Evolutionary conservation across 2,113 vertebrate species (phyloP).

Genomic region (Scalopus aquaticus): DNA sequence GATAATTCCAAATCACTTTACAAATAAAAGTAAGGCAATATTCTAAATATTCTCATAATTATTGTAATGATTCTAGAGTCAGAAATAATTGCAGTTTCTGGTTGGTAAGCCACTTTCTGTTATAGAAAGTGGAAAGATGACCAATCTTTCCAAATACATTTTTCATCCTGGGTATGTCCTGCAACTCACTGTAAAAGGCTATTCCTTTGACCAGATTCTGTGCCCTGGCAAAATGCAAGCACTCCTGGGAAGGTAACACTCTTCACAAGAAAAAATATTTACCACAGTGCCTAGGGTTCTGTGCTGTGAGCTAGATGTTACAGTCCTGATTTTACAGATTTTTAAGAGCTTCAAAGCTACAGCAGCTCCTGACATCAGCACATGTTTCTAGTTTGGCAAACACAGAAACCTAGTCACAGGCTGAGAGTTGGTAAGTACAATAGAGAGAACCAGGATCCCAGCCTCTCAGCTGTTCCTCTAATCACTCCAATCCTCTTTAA

Average conservation of each 20-base stretch:
- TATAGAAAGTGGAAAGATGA: not conserved
- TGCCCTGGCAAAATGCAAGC: not conserved
- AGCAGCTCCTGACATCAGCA: not conserved
- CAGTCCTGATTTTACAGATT: not conserved
- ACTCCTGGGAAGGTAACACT: not conserved
- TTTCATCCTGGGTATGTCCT: not conserved
- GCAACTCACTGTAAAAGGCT: not conserved
- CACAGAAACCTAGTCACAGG: not conserved
- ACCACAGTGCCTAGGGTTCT: accelerated
- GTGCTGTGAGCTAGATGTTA: not conserved
- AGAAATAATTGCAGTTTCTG: not conserved
- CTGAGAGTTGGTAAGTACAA: no score
- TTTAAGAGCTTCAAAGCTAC: not conserved
- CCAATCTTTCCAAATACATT: not conserved
- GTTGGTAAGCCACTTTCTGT: not conserved
- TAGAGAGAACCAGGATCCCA: not conserved
- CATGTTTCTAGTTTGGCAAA: not conserved
- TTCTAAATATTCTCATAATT: not conserved
- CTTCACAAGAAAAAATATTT: not conserved
- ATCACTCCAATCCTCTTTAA: not conserved
- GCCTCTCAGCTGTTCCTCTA: not conserved
- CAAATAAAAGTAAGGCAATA: not conserved
- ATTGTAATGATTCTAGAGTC: not conserved
- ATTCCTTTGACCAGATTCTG: not conserved
- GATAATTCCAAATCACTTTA: not conserved